These are phyloP conservation scores for Solea senegalensis DNA, from an alignment of 2,113 vertebrate species.

Conservation along the genomic window DNA sequence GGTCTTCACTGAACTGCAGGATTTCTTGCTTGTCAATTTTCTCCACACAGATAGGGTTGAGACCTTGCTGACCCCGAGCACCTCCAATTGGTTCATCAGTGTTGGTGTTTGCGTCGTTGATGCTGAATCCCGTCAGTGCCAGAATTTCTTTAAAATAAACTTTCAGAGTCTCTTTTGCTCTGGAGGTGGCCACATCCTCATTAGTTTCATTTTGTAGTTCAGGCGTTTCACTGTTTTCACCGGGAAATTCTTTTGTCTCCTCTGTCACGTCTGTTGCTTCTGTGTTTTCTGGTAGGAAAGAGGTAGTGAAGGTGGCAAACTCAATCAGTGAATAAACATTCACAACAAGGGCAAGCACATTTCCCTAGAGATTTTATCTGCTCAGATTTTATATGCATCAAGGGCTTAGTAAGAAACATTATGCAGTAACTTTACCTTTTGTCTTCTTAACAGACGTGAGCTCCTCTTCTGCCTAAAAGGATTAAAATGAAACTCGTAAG, in stretches of 20 bases:
- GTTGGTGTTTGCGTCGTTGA: conserved; percentile 84
- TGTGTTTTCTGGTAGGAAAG: conserved; percentile 50
- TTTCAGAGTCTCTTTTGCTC: conserved; percentile 81
- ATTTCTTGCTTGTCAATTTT: conserved; percentile 91
- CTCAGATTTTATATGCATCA: background rate
- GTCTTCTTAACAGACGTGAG: conserved; percentile 89
- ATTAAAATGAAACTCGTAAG: conserved; percentile 27
- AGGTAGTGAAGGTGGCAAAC: background rate
- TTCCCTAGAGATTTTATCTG: background rate
- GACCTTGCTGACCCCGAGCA: conserved; percentile 78
- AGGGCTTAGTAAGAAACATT: background rate
- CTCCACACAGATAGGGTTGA: conserved; percentile 74
- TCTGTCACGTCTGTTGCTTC: conserved; percentile 32
- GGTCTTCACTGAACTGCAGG: conserved; percentile 90
- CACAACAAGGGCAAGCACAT: background rate
- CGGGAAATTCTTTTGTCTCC: conserved; percentile 32
- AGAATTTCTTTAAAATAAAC: conserved; percentile 88
- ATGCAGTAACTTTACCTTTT: conserved; percentile 82
- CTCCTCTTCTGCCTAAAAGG: conserved; percentile 88
- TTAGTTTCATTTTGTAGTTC: conserved; percentile 51
- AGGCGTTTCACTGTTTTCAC: conserved; percentile 41
- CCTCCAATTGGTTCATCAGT: conserved; percentile 88
- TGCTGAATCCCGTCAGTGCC: conserved; percentile 85
- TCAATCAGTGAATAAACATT: background rate
- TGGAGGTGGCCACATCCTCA: conserved; percentile 69